Base-by-base conservation (phyloP, 2,888 invertebrate genomes). In the Artemia sinica region DNA sequence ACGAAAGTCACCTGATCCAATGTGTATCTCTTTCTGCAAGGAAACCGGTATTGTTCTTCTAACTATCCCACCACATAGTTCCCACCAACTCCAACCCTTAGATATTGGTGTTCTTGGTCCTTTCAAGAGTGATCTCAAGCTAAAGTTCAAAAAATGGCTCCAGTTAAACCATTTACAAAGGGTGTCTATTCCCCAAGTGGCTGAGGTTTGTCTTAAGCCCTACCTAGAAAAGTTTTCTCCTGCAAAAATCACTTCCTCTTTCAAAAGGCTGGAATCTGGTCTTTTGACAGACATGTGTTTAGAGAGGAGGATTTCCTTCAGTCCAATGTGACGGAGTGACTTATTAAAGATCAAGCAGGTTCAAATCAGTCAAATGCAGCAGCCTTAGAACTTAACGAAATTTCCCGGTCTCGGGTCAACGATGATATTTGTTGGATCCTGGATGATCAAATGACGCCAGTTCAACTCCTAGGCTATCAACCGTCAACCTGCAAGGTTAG, bases 1-100 rank as follows among this genome's bases (percentile, higher is more conserved):
- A 77, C 71, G 75, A 76, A 71, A 74, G 73, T 10, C 76, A 76
- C 70, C 71, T 65, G 73, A 74, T 18, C 69, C 76, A 63, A 72
- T 73, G 67, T 71, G 73, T 72, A 73, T 68, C 18, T 69, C 14
- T 13, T 63, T 13, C 14, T 52, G 63, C 14, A 49, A 49, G 1
- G 41, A 65, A 68, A 68, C 28, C 41, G 49, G 50, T 13, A 50
- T 48, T 11, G 66, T 65, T 48, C 12, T 66, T 28, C 14, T 48
- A 14, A 65, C 69, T 66, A 2, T 68, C 12, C 69, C 69, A 0
- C 69, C 69, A 13, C 69, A 68, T 65, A 48, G 48, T 11, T 65
- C 49, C 49, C 65, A 68, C 18, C 28, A 50, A 14, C 66, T 68
- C 13, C 65, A 68, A 18, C 66, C 69, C 7, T 50, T 68, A 50